phyloP scores from a whole-genome alignment of 2,888 invertebrate species.

The Archips crataeganus region DNA sequence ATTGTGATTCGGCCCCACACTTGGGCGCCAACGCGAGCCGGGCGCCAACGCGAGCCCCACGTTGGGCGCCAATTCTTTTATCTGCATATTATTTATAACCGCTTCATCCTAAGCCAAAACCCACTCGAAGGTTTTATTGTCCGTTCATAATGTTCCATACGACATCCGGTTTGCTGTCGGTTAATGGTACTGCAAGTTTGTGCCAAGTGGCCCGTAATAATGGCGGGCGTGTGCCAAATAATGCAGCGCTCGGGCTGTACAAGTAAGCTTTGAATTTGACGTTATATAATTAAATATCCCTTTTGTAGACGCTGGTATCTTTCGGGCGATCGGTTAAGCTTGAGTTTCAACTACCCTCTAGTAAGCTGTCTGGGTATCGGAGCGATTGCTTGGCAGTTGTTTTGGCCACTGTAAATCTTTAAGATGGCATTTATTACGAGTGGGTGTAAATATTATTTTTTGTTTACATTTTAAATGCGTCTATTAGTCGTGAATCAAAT shows the following conservation, averaged over 20 bases:
- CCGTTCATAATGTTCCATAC: constrained; percentile 77
- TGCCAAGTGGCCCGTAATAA: constrained; percentile 75
- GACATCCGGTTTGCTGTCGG: constrained; percentile 81
- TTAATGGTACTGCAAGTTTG: constrained; percentile 71
- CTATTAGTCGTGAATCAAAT: background rate
- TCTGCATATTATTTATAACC: constrained; percentile 32
- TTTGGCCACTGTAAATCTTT: too few relatives aligned
- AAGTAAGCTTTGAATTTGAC: constrained; percentile 34
- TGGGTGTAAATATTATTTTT: too few relatives aligned
- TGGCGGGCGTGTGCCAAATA: constrained; percentile 76
- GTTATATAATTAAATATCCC: constrained; percentile 38
- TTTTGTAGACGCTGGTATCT: constrained; percentile 17
- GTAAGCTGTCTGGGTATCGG: background rate
- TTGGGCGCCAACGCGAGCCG: constrained; percentile 44
- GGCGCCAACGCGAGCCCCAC: constrained; percentile 60
- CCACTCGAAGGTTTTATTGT: constrained; percentile 76
- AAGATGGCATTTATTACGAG: too few relatives aligned
- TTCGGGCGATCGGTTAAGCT: background rate
- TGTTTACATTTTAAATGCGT: background rate
- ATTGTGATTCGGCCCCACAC: constrained; percentile 22
- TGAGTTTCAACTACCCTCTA: background rate
- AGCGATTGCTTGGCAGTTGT: background rate
- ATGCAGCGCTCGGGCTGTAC: constrained; percentile 55
- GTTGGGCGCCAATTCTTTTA: constrained; percentile 63
- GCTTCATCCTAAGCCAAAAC: constrained; percentile 51